Base-by-base conservation (phyloP, 2,888 invertebrate species). In the Carpatolechia fugitivella region DNA sequence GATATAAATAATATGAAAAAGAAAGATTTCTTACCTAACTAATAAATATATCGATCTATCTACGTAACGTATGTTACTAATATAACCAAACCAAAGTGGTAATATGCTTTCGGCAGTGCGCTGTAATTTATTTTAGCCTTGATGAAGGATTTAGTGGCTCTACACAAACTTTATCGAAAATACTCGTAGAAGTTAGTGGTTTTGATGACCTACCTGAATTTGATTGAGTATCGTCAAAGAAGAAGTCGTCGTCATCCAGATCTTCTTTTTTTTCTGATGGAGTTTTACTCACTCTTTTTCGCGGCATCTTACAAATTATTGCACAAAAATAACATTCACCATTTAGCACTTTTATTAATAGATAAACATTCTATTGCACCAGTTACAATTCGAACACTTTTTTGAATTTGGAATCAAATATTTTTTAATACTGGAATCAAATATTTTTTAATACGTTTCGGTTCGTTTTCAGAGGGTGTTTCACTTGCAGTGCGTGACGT, bases 151-250 rank as follows among this genome's bases (percentile, higher is more conserved):
- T n/a, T n/a, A n/a, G n/a, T n/a, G n/a, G n/a, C n/a, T n/a, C n/a
- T n/a, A n/a, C n/a, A n/a, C n/a, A n/a, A n/a, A n/a, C n/a, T n/a
- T n/a, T n/a, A n/a, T n/a, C n/a, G n/a, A n/a, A n/a, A n/a, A n/a
- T n/a, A n/a, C n/a, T n/a, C n/a, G n/a, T n/a, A n/a, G n/a, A n/a
- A n/a, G n/a, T n/a, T n/a, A n/a, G n/a, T n/a, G n/a, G n/a, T n/a
- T n/a, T n/a, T n/a, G n/a, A n/a, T n/a, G n/a, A 20, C 20, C 20
- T 62, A 88, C 89, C 87, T 68, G 89, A 89, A 64, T 76, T 85
- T 8, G 89, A 88, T 54, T 86, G 85, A 41, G 81, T 82, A 60
- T 90, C 90, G 52, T 90, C 90, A 57, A 88, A 88, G 57, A 85
- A 82, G 60, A 87, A 88, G 65, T 89, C 89, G 57, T 90, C 89